These are phyloP conservation scores for Plotosus lineatus DNA, from an alignment of 2,113 vertebrate species.

Conservation along the genomic window DNA sequence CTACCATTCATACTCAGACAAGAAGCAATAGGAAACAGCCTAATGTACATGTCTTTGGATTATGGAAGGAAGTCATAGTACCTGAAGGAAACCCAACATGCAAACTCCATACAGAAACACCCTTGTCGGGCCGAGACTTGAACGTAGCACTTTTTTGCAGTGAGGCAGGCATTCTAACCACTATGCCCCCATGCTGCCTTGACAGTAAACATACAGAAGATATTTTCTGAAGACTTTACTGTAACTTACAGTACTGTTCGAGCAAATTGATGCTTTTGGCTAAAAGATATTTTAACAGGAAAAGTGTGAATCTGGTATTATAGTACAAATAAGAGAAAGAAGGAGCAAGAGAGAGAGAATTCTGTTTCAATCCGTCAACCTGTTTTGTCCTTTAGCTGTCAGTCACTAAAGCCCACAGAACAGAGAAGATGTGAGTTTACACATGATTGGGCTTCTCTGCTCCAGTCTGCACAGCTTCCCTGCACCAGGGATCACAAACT, in stretches of 20 bases:
- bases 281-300: conserved; percentile 19
- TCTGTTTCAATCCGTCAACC: not conserved
- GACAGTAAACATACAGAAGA: conserved; percentile 3
- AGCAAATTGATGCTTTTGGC: conserved; percentile 23
- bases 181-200: too few relatives aligned
- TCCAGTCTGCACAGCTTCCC: conserved; percentile 21
- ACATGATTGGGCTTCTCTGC: conserved; percentile 38
- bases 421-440: conserved; percentile 41
- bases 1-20: too few relatives aligned
- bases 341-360: conserved; percentile 12
- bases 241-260: not conserved
- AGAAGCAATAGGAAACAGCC: too few relatives aligned
- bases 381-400: conserved; percentile 42
- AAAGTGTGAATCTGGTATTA: conserved; percentile 7
- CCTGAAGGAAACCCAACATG: too few relatives aligned
- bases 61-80: too few relatives aligned
- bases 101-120: too few relatives aligned
- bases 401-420: conserved; percentile 40
- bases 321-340: not conserved
- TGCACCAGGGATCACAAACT: conserved; percentile 33
- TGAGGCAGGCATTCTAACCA: too few relatives aligned
- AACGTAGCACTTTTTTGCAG: too few relatives aligned
- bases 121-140: too few relatives aligned
- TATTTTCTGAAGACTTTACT: conserved; percentile 1
- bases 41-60: too few relatives aligned